A percentile compares a stretch with the other conserved stretches of the same genome.
phyloP scores from a whole-genome alignment of 2,797 vertebrate species.

The Ptychadena robeensis region DNA sequence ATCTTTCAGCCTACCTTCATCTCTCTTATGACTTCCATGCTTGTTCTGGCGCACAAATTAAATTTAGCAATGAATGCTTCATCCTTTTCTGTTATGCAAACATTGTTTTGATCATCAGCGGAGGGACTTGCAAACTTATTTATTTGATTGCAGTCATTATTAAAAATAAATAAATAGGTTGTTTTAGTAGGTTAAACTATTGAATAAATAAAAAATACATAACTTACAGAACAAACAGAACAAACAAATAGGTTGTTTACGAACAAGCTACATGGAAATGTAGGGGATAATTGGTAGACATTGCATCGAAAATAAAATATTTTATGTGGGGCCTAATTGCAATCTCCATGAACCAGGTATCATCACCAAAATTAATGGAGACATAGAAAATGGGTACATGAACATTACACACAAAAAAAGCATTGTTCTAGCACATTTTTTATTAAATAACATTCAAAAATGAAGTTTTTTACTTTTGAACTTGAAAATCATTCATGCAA shows the following conservation, averaged over 20 bases:
- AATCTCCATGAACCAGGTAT: too few species aligned
- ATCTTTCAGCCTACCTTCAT: constrained; percentile 56
- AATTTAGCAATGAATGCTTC: constrained; percentile 54
- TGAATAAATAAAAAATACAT: constrained; percentile 9
- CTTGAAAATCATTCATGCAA: too few species aligned
- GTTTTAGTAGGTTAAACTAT: constrained; percentile 13
- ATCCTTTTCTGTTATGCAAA: constrained; percentile 33
- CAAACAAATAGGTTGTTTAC: not conserved
- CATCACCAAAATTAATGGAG: too few species aligned
- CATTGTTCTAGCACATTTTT: too few species aligned
- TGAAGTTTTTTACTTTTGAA: too few species aligned
- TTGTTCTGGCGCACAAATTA: constrained; percentile 53
- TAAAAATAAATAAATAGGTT: constrained; percentile 40
- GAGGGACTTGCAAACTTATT: constrained; percentile 41
- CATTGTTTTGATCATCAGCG: constrained; percentile 46
- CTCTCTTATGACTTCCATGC: constrained; percentile 52
- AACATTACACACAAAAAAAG: too few species aligned
- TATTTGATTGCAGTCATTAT: constrained; percentile 35
- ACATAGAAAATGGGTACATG: too few species aligned
- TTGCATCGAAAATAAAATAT: too few species aligned
- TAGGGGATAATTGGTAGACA: too few species aligned
- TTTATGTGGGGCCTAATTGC: too few species aligned
- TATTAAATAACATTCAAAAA: too few species aligned
- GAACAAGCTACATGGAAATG: too few species aligned
- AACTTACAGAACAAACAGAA: not conserved